Base-by-base conservation (phyloP, 2,888 invertebrate genomes). In the Stenichneumon culpator region DNA sequence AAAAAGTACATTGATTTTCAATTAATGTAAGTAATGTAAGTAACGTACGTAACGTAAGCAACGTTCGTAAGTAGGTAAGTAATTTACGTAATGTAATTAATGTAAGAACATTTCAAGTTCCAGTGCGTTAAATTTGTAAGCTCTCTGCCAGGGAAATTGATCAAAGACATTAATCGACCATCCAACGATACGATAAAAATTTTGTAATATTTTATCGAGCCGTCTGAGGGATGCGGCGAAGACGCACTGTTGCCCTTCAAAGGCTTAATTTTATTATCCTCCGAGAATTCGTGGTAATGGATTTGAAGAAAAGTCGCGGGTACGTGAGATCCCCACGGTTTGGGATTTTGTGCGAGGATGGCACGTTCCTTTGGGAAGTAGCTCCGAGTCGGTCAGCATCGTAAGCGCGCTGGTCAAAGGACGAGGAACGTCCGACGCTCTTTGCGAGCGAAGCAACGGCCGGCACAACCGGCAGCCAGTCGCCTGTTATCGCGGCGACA, bases 401-500 rank as follows among this genome's bases (percentile, higher is more conserved):
- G 60, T 60, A 32, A 60, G 32, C 60, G 60, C 11, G 60, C 28
- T 32, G 60, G 60, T 60, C 60, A 74, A 82, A 83, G 44, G 74
- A 52, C 36, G 79, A 16, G 28, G 57, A 73, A 67, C 54, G 57
- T 60, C 50, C 50, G 69, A 1, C 47, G 57, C 63, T 36, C 74
- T 74, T 75, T 60, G 81, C 25, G 72, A 65, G 52, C 47, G 50
- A 70, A 19, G 63, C 54, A 82, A 11, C 80, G 78, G 70, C 68
- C 82, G 67, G 57, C 25, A 57, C 3, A 9, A 1, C 57, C 57
- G 47, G 75, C 50, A 73, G 52, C 72, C 25, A 44, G 63, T 85
- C 78, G 83, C 68, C 89, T 89, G 92, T 92, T 93, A 93, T 93
- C 93, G 89, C 91, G 89, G 88, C 88, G 87, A 90, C 92, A 93